Percentiles rank a stretch among this genome's conserved stretches.
Conservation (phyloP, 2,797 vertebrate species). For the Astyanax mexicanus region DNA sequence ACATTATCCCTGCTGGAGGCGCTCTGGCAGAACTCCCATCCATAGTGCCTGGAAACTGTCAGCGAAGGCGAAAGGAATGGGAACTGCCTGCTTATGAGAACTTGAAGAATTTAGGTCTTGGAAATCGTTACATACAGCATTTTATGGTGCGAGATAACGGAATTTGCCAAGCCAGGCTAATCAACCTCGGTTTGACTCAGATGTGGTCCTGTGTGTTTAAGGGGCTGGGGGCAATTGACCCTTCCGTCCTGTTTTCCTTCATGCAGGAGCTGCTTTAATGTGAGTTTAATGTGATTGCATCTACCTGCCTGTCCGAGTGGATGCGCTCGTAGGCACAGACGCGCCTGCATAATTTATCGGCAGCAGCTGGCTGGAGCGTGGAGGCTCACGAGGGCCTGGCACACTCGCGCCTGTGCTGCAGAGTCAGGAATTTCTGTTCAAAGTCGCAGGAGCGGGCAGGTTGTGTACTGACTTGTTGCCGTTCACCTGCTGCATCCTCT, state of each 20-base stretch:
- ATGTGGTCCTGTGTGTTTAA: constrained; percentile 9
- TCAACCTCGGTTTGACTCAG: constrained; percentile 15
- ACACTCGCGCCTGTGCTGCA: constrained; percentile 45
- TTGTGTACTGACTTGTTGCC: constrained; percentile 57
- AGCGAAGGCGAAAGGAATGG: background rate
- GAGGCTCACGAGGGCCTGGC: constrained; percentile 40
- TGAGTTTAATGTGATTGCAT: constrained; percentile 73
- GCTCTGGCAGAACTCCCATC: constrained; percentile 17
- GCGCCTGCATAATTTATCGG: constrained; percentile 71
- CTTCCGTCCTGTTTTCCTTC: constrained; percentile 29
- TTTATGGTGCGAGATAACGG: background rate
- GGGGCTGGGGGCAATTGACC: constrained; percentile 35
- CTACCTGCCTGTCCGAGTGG: constrained; percentile 68
- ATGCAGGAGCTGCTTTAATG: constrained; percentile 62
- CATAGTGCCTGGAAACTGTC: background rate
- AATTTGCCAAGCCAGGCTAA: background rate
- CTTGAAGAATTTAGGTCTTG: background rate
- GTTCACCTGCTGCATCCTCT: constrained; percentile 55
- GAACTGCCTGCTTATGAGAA: constrained; percentile 16
- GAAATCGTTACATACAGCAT: background rate
- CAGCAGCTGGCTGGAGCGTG: constrained; percentile 64
- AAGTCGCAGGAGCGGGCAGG: constrained; percentile 51
- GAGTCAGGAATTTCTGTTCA: constrained; percentile 61
- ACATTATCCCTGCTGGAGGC: constrained; percentile 24
- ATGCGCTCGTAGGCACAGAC: constrained; percentile 70